Evolutionary conservation across 2,113 vertebrate genomes (phyloP), one percentile per base, ranked within the genome.

Genomic region (Melierax canorus): DNA sequence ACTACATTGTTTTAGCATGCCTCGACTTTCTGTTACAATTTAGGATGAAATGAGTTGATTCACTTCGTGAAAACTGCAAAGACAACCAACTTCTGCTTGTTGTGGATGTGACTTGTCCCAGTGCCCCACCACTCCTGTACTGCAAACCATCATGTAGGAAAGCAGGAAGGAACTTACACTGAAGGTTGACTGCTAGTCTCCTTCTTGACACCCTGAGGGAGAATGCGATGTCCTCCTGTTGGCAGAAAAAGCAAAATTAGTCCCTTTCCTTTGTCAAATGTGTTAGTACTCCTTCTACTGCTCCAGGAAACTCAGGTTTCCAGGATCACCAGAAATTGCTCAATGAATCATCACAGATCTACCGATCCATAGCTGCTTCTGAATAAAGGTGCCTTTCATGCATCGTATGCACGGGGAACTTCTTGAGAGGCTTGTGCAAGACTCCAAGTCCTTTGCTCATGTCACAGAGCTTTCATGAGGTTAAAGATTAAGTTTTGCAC

Each of bases 401-500:
- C 24, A 74, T 9, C 0, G 0, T 12, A 23, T 45, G 17, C 18
- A 15, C 7, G 38, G 19, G 39, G 41, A 77, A 58, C 18, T 60
- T 76, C 59, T 69, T 22, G 2, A 75, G 60, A 88, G 55, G 18
- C 26, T 86, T 90, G 36, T 88, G 82, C 76, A 94, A 86, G 75
- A 67, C 46, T 68, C 21, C 15, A 64, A 66, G 45, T 62, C 59
- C 23, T 88, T 80, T 63, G 38, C 75, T 80, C 30, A 23, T 86
- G 43, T 80, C 72, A 64, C 50, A 74, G 56, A 58, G 53, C 19
- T 88, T 86, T 76, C 76, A 58, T 69, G 41, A 63, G 20, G 46
- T 80, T 92, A 73, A 79, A 94, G 76, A 64, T 50, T 41, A 91
- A 81, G 56, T 88, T 88, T 88, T 88, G 56, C 50, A 58, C 27